These are phyloP conservation scores for Sebastes nivosus DNA, from an alignment of 2,797 vertebrate genomes.

Conservation along the genomic window DNA sequence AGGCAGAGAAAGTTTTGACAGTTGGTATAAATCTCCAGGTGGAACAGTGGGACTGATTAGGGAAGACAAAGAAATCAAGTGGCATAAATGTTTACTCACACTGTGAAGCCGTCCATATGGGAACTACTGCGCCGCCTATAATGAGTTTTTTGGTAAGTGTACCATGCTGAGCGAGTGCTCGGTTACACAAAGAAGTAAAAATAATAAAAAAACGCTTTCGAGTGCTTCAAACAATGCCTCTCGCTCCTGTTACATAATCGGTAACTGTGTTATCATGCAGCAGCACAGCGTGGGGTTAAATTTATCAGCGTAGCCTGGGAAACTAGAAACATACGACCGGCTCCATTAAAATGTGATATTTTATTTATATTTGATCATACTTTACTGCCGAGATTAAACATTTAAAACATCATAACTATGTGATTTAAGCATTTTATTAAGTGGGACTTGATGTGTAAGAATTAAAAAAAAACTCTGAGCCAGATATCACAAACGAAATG, in stretches of 20 bases:
- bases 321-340: not conserved
- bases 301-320: not conserved
- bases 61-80: constrained; percentile 25
- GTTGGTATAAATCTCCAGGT: constrained; percentile 12
- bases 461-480: not conserved
- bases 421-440: constrained; percentile 3
- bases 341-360: not conserved
- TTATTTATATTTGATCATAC: not conserved
- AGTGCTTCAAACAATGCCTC: not conserved
- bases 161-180: not conserved
- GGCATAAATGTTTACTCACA: constrained; percentile 36
- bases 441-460: not conserved
- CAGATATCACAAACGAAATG: not conserved
- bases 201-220: not conserved
- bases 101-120: constrained; percentile 11
- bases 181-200: constrained; percentile 3
- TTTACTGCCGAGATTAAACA: not conserved
- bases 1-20: constrained; percentile 10
- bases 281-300: not conserved
- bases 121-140: constrained; percentile 19
- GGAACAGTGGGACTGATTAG: constrained; percentile 39
- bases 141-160: constrained; percentile 19
- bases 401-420: not conserved
- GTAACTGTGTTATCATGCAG: constrained; percentile 1
- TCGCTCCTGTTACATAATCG: not conserved